phyloP scores from a whole-genome alignment of 2,888 invertebrate genomes.

The Campoletis raptor region DNA sequence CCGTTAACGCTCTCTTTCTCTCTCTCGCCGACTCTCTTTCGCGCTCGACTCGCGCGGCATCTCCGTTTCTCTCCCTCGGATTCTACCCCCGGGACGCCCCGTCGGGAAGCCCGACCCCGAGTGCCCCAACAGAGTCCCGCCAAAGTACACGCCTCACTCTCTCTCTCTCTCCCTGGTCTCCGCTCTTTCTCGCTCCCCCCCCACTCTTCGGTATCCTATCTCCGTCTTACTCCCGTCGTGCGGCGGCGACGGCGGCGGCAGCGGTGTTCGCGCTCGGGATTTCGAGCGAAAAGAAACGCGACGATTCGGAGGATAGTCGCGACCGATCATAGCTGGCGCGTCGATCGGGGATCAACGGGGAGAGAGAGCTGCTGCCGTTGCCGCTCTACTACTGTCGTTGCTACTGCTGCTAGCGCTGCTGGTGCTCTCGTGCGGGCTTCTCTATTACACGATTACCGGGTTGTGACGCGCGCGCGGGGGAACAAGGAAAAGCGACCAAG shows the following conservation, averaged over 20 bases:
- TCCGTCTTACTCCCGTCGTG: constrained; percentile 64
- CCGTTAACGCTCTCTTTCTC: constrained; percentile 58
- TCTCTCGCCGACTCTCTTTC: constrained; percentile 70
- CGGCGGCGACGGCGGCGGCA: constrained; percentile 47
- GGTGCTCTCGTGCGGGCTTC: constrained; percentile 57
- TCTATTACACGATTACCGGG: constrained; percentile 28
- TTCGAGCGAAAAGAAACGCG: constrained; percentile 84
- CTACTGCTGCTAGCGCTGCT: constrained; percentile 61
- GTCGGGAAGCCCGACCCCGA: constrained; percentile 66
- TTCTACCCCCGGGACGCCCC: constrained; percentile 64
- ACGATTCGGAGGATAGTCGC: constrained; percentile 85
- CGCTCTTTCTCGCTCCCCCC: constrained; percentile 65
- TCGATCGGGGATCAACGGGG: constrained; percentile 82
- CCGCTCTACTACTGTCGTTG: constrained; percentile 63
- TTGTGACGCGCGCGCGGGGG: neutral
- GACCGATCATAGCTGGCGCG: constrained; percentile 85
- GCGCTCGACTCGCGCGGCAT: neutral
- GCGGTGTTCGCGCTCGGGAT: constrained; percentile 72
- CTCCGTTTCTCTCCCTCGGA: constrained; percentile 29
- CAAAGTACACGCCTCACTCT: constrained; percentile 64
- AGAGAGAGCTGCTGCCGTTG: constrained; percentile 71
- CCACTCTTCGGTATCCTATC: constrained; percentile 65
- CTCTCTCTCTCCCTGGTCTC: constrained; percentile 67
- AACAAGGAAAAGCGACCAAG: neutral
- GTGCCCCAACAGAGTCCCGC: constrained; percentile 54